Evolutionary conservation across 2,888 invertebrate species (phyloP).

Genomic region (Marronus borbonicus): DNA sequence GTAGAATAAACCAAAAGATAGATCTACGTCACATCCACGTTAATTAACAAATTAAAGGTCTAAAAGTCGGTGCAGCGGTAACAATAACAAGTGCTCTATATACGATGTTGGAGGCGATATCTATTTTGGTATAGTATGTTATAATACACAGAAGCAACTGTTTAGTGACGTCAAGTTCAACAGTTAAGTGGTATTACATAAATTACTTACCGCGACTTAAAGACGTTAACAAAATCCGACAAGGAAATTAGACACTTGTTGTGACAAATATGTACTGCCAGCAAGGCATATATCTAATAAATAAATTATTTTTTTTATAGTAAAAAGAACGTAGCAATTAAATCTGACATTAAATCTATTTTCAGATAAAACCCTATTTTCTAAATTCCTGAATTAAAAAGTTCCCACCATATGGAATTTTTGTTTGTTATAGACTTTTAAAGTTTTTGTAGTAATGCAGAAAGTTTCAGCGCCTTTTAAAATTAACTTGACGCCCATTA

Average conservation of each 20-base stretch:
- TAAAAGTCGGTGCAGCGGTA: conserved; percentile 19
- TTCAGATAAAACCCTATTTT: too few relatives aligned
- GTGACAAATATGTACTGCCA: not conserved
- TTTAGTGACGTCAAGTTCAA: conserved; percentile 37
- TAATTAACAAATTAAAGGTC: conserved; percentile 23
- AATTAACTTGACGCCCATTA: too few relatives aligned
- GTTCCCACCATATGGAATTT: too few relatives aligned
- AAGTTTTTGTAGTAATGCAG: too few relatives aligned
- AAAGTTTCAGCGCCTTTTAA: too few relatives aligned
- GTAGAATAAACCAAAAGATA: too few relatives aligned
- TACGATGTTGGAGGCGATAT: conserved; percentile 6
- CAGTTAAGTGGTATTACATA: conserved; percentile 30
- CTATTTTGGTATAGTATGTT: conserved; percentile 25
- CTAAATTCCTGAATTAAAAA: too few relatives aligned
- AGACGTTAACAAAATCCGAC: not conserved
- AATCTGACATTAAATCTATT: too few relatives aligned
- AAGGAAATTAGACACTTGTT: conserved; percentile 1
- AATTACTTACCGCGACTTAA: conserved; percentile 24
- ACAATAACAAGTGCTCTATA: conserved; percentile 17
- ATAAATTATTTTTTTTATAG: too few relatives aligned
- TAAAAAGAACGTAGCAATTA: too few relatives aligned
- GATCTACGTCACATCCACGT: not conserved
- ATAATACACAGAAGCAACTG: conserved; percentile 8
- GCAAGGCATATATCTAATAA: too few relatives aligned
- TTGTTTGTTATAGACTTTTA: too few relatives aligned